These are phyloP conservation scores for Nothobranchius kuhntae DNA, from an alignment of 2,113 vertebrate genomes.

Conservation along the genomic window DNA sequence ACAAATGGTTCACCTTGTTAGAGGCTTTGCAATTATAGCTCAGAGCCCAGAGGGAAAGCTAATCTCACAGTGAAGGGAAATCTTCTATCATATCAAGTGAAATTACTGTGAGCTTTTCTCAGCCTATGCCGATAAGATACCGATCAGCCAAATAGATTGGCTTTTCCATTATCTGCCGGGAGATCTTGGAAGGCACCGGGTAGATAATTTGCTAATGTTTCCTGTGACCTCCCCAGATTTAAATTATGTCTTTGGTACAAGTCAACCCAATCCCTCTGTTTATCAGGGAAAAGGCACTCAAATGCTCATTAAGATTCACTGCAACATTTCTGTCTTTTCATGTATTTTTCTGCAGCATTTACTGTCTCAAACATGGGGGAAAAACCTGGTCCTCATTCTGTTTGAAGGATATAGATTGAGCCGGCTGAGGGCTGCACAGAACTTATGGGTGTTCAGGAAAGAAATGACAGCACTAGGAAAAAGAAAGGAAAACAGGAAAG, in stretches of 20 bases:
- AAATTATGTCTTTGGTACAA: conserved; percentile 80
- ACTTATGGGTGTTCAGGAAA: conserved; percentile 52
- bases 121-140: conserved; percentile 79
- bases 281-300: conserved; percentile 68
- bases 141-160: conserved; percentile 82
- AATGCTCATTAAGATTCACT: conserved; percentile 73
- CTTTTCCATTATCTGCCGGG: conserved; percentile 77
- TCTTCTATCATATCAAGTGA: conserved; percentile 79
- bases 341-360: conserved; percentile 55
- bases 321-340: conserved; percentile 63
- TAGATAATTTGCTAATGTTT: conserved; percentile 85
- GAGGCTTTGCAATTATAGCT: conserved; percentile 72
- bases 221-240: conserved; percentile 82
- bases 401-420: conserved; percentile 56
- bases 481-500: conserved; percentile 26
- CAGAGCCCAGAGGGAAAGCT: conserved; percentile 70
- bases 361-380: conserved; percentile 28
- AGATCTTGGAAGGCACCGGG: conserved; percentile 77
- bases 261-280: conserved; percentile 72
- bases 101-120: conserved; percentile 78
- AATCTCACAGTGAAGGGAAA: conserved; percentile 79
- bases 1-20: conserved; percentile 77
- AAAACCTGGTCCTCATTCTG: conserved; percentile 39
- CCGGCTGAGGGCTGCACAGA: conserved; percentile 48
- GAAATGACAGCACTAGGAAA: conserved; percentile 23